Conservation (phyloP, 1,140 invertebrate species). For the Papilio polyxenes region DNA sequence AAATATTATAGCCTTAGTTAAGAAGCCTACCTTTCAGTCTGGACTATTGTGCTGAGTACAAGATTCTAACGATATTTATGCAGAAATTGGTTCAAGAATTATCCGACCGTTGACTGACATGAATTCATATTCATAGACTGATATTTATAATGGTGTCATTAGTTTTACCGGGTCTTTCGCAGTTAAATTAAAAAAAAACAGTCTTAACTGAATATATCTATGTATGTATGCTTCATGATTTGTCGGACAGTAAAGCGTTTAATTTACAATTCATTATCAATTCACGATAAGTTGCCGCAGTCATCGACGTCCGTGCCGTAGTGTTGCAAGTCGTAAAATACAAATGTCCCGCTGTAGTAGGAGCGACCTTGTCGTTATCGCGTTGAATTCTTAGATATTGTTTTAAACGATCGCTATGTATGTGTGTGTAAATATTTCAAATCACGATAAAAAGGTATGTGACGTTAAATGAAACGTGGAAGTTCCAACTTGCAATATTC, state of each 20-base stretch:
- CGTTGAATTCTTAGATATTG: slow-evolving; percentile 47
- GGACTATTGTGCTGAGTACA: neutral
- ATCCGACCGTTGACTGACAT: neutral
- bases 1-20: slow-evolving; percentile 41
- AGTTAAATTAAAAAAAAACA: neutral
- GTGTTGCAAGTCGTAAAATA: slow-evolving; percentile 26
- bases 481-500: slow-evolving; percentile 7
- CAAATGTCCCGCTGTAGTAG: slow-evolving; percentile 49
- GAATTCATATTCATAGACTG: too few relatives aligned
- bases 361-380: slow-evolving; percentile 69
- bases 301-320: neutral
- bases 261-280: slow-evolving; percentile 27
- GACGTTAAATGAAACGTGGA: slow-evolving; percentile 36
- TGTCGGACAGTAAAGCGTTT: slow-evolving; percentile 17
- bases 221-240: neutral
- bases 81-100: neutral
- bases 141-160: neutral
- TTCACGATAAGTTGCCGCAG: slow-evolving; percentile 7
- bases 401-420: slow-evolving; percentile 46
- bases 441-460: slow-evolving; percentile 36
- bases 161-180: neutral
- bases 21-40: slow-evolving; percentile 8
- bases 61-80: neutral
- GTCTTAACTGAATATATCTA: neutral
- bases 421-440: slow-evolving; percentile 40